Percentiles rank a stretch among this genome's conserved stretches.
Conservation (phyloP, 2,797 vertebrate species). For the Silurus lanzhouensis region DNA sequence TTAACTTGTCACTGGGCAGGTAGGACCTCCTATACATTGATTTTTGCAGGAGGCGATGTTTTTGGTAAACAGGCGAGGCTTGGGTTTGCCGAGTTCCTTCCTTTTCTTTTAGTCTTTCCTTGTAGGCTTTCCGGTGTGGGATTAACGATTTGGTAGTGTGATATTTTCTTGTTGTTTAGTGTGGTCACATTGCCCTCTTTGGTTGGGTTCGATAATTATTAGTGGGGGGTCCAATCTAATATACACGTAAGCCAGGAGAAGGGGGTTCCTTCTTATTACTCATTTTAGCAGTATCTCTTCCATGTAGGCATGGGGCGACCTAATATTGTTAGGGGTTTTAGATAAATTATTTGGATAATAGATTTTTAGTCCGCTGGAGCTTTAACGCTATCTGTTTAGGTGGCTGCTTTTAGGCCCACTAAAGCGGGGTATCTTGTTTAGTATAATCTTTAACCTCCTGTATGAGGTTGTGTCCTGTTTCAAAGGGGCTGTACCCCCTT, state of each 20-base stretch:
- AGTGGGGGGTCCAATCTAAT: constrained; percentile 54
- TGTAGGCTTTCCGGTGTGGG: background rate
- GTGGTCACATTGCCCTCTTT: constrained; percentile 16
- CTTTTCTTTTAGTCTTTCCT: constrained; percentile 61
- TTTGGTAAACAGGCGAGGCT: constrained; percentile 75
- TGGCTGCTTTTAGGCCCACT: constrained; percentile 70
- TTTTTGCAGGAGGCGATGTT: constrained; percentile 68
- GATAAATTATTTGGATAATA: constrained; percentile 13
- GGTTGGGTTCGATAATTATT: constrained; percentile 52
- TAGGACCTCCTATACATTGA: constrained; percentile 62
- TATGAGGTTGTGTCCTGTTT: constrained; percentile 59
- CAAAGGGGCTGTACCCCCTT: constrained; percentile 66
- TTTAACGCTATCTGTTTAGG: constrained; percentile 63
- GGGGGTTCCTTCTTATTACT: constrained; percentile 59
- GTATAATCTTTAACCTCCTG: constrained; percentile 58
- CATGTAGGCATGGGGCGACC: constrained; percentile 10
- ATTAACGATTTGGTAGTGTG: background rate
- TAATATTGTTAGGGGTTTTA: constrained; percentile 19
- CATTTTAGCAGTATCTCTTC: constrained; percentile 61
- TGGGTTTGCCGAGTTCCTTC: constrained; percentile 74
- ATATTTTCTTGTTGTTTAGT: constrained; percentile 45
- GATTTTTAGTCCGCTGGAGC: constrained; percentile 29
- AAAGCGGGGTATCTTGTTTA: background rate
- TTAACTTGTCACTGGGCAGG: constrained; percentile 73
- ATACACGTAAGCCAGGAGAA: constrained; percentile 58